phyloP scores from a whole-genome alignment of 2,888 invertebrate genomes.

The Dromius quadrimaculatus region DNA sequence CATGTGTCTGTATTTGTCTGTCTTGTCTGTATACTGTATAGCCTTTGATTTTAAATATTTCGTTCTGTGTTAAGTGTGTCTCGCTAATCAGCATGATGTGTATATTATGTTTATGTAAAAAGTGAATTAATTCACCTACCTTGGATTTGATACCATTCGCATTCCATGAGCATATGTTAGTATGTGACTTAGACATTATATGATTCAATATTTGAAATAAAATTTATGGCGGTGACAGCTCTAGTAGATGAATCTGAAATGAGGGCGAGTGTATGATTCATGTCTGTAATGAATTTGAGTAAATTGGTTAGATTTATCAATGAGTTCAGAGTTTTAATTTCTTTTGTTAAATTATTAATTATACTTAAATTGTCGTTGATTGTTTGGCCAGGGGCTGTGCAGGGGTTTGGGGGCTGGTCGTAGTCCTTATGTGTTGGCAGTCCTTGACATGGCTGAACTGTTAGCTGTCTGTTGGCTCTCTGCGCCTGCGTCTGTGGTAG shows the following conservation, averaged over 20 bases:
- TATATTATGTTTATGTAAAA: not conserved
- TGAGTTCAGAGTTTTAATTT: not conserved
- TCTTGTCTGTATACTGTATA: too few species aligned
- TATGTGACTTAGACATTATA: not conserved
- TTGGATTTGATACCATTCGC: not conserved
- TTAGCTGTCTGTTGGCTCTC: not conserved
- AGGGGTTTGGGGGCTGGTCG: not conserved
- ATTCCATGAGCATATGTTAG: not conserved
- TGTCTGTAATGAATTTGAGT: not conserved
- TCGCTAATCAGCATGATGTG: not conserved
- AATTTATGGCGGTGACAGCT: not conserved
- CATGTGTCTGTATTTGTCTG: too few species aligned
- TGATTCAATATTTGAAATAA: not conserved
- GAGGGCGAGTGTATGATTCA: not conserved
- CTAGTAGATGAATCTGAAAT: not conserved
- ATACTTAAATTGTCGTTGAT: not conserved
- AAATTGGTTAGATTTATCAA: not conserved
- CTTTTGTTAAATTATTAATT: not conserved
- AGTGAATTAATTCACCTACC: constrained; percentile 1
- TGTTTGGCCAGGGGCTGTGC: not conserved
- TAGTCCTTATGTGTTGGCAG: not conserved
- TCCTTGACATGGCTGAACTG: not conserved
- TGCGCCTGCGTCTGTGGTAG: not conserved
- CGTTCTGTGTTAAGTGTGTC: not conserved
- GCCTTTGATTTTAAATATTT: too few species aligned